A percentile compares a stretch with the other conserved stretches of the same genome.
Evolutionary conservation across 2,797 vertebrate species (phyloP).

Genomic region (Protosalanx chinensis): DNA sequence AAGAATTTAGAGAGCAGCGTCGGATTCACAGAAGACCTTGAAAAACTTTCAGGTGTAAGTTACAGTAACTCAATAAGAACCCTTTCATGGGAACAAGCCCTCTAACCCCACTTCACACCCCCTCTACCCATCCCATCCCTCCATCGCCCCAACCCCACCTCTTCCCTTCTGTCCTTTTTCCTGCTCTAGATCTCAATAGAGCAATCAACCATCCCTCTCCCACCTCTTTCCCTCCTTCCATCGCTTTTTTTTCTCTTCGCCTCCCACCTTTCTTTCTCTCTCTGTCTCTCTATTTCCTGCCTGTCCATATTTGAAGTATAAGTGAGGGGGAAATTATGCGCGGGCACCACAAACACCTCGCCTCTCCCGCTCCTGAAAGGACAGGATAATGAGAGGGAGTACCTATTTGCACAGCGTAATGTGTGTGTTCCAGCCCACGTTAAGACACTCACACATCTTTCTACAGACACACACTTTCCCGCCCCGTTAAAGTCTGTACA

Average conservation of each 20-base stretch:
- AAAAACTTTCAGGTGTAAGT: constrained; percentile 83
- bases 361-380: constrained; percentile 71
- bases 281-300: constrained; percentile 32
- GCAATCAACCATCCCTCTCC: constrained; percentile 29
- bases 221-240: neutral
- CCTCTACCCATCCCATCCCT: constrained; percentile 2
- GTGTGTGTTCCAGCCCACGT: constrained; percentile 69
- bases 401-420: constrained; percentile 78
- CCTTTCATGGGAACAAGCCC: constrained; percentile 40
- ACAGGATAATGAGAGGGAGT: constrained; percentile 76
- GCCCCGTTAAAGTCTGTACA: neutral
- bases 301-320: constrained; percentile 63
- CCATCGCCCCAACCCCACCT: neutral
- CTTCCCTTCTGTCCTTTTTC: constrained; percentile 14
- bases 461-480: constrained; percentile 1
- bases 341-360: constrained; percentile 63
- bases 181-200: constrained; percentile 23
- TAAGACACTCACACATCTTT: constrained; percentile 52
- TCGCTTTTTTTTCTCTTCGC: neutral
- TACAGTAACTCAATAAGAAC: constrained; percentile 60
- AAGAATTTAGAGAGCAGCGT: constrained; percentile 79
- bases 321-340: constrained; percentile 62
- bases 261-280: constrained; percentile 10
- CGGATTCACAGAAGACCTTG: constrained; percentile 80
- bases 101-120: constrained; percentile 4